Base-by-base conservation (phyloP, 2,888 invertebrate species). In the Andricus quercusramuli region DNA sequence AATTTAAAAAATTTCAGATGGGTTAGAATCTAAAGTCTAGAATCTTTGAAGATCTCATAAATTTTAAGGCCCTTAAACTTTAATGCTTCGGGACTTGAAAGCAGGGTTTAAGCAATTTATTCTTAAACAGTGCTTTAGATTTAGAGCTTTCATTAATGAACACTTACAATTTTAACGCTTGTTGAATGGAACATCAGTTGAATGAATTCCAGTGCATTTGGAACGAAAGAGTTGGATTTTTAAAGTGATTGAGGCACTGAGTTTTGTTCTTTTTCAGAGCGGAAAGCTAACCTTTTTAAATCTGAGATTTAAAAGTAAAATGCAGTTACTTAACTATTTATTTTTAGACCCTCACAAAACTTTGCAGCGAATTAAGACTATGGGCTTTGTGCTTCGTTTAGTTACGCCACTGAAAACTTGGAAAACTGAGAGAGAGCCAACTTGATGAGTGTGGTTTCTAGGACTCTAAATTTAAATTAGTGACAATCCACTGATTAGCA, bases 361-460 rank as follows among this genome's bases (percentile, higher is more conserved):
- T 70, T 70, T 29, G 17, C 51, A 22, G n/a, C 8, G 47, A 44
- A 70, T 70, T 70, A 70, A 51, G 70, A 47, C 70, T 70, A 67
- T 67, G 70, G 29, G 70, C 25, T 70, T 70, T 70, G 70, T 70
- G 70, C 20, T 47, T 2, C 15, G 17, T 29, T 51, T 32, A 70
- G 47, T 51, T 56, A 56, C 56, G 56, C 59, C 22, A 59, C 59
- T 59, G 70, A 70, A 70, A 70, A 70, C 51, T 70, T 70, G 70
- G 51, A 51, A 70, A 70, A 70, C 67, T 67, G 29, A 15, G 44
- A 67, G 44, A 44, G 68, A 70, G 51, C 13, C n/a, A 29, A 70
- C 32, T 70, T 70, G 32, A 70, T 29, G 70, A 70, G 51, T 20
- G 29, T 70, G 51, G 47, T 70, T 70, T 70, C 51, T 51, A 70